Base-by-base conservation (phyloP, 2,113 vertebrate species). In the Zapus hudsonius region DNA sequence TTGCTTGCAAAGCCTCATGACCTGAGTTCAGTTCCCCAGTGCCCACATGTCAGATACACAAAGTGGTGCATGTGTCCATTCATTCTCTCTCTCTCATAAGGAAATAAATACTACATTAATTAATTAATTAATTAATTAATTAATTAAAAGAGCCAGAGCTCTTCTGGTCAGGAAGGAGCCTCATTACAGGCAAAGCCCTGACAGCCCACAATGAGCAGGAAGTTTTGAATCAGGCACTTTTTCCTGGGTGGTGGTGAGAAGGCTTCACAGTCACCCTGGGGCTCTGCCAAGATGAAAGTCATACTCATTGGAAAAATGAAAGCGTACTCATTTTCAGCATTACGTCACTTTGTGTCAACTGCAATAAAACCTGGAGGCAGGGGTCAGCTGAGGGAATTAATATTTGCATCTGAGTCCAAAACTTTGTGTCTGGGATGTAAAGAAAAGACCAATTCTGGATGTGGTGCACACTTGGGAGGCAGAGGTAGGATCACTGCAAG, bases 401-500 rank as follows among this genome's bases (percentile, higher is more conserved):
- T 44, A 78, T 84, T 86, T 61, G 70, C 67, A 84, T 72, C 55
- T 91, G 72, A 76, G 25, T 80, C 75, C 25, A 91, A 91, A 92
- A 84, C 44, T 72, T 11, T 63, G 66, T 80, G 25, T 19, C 25
- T 70, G 3, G 38, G 52, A 40, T 25, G 1, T n/a, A 91, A 84
- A 63, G 59, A 76, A 84, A 61, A 91, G 25, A n/a, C 57, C 72
- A 86, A 55, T 70, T 84, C 89, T 89, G 83, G 86, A 70, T n/a
- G n/a, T n/a, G n/a, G n/a, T n/a, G n/a, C n/a, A 7, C 27, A 64
- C 63, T 64, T 31, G 27, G 63, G 63, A 64, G 63, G 27, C 63
- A 64, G 27, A 64, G 63, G 8, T 11, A 64, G 25, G 63, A 64
- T 11, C 27, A 64, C 5, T 11, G 7, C 2, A 27, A 64, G 27